Conservation (phyloP, 1,140 invertebrate species). For the Cydia pomonella region DNA sequence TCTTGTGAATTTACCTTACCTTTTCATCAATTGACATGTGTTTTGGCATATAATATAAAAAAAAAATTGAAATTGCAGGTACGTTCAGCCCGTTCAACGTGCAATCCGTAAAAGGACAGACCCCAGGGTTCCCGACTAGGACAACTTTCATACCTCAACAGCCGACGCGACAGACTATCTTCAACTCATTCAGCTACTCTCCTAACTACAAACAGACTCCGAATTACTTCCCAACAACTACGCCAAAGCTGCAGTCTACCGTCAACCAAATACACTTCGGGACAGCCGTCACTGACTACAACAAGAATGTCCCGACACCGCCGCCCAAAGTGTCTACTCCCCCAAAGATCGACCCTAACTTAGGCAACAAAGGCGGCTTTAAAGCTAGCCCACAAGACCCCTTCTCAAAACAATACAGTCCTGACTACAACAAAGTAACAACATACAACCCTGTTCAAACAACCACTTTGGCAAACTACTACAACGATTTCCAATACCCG, state of each 20-base stretch:
- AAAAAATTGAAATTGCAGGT: conserved; percentile 59
- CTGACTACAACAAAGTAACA: conserved; percentile 62
- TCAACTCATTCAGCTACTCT: conserved; percentile 67
- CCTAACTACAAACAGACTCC: conserved; percentile 65
- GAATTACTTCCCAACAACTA: conserved; percentile 58
- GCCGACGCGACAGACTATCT: conserved; percentile 67
- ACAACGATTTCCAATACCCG: conserved; percentile 49
- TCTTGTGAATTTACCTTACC: no score
- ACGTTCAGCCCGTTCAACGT: conserved; percentile 76
- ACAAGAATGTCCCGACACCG: conserved; percentile 58
- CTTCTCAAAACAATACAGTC: conserved; percentile 59
- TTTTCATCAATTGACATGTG: background rate
- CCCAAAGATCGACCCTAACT: conserved; percentile 70
- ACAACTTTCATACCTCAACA: conserved; percentile 62
- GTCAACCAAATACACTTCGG: conserved; percentile 57
- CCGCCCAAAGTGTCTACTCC: conserved; percentile 57
- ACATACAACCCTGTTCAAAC: conserved; percentile 71
- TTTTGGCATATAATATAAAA: background rate
- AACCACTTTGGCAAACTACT: conserved; percentile 55
- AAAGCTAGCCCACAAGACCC: conserved; percentile 77
- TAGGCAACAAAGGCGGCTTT: conserved; percentile 60
- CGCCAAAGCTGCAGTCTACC: conserved; percentile 63
- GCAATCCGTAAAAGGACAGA: conserved; percentile 72
- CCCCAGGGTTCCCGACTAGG: conserved; percentile 63
- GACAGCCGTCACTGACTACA: conserved; percentile 60